Evolutionary conservation across 2,888 invertebrate species (phyloP).

Genomic region (Melanophora roralis): DNA sequence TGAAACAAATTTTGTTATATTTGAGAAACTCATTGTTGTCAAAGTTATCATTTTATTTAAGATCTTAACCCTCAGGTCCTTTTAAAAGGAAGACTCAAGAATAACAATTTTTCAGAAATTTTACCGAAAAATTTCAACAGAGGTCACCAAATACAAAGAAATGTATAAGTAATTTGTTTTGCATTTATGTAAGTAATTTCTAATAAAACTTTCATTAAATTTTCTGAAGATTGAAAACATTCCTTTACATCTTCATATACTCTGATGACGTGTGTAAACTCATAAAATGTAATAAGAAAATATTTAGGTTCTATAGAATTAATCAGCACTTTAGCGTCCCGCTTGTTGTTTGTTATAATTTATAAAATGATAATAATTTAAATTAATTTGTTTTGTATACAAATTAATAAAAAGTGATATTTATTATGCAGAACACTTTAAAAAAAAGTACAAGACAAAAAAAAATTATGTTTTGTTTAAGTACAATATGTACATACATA

Average conservation of each 20-base stretch:
- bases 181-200: neutral
- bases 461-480: neutral
- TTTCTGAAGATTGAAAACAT: neutral
- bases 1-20: too few relatives aligned
- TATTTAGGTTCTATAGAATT: slow-evolving; percentile 30
- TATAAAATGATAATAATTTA: slow-evolving; percentile 55
- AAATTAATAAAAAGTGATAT: slow-evolving; percentile 46
- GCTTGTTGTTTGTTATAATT: slow-evolving; percentile 45
- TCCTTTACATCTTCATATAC: slow-evolving; percentile 11
- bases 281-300: slow-evolving; percentile 13
- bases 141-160: neutral
- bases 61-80: too few relatives aligned
- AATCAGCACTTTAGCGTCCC: slow-evolving; percentile 16
- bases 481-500: neutral
- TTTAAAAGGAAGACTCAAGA: too few relatives aligned
- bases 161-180: too few relatives aligned
- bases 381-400: slow-evolving; percentile 59
- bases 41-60: too few relatives aligned
- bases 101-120: too few relatives aligned
- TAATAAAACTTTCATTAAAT: neutral
- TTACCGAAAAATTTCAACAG: neutral
- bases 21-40: too few relatives aligned
- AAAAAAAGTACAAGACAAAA: slow-evolving; percentile 29
- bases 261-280: neutral
- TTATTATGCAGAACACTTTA: slow-evolving; percentile 42